Conservation (phyloP, 2,113 vertebrate species). For the Salvelinus sp. region DNA sequence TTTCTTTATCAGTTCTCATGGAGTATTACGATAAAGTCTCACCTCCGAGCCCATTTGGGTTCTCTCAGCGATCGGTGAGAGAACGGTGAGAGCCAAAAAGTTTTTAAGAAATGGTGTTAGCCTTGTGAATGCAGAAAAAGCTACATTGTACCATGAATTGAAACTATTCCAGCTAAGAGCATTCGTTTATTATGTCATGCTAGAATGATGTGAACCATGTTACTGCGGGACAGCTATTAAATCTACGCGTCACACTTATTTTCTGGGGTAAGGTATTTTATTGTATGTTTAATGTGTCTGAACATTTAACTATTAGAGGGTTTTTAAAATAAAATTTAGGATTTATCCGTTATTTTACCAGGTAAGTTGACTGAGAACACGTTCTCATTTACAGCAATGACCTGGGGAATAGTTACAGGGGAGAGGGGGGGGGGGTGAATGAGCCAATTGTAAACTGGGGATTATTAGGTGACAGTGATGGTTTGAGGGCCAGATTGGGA, state of each 20-base stretch:
- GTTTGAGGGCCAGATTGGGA: no score
- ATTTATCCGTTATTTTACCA: no score
- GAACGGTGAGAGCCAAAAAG: neutral
- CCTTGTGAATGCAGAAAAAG: neutral
- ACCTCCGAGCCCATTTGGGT: neutral
- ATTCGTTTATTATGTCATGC: neutral
- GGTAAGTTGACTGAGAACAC: no score
- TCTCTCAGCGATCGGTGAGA: neutral
- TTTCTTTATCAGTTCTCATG: constrained; percentile 42
- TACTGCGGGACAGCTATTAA: neutral
- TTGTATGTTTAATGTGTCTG: neutral
- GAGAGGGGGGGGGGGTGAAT: no score
- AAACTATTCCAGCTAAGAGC: neutral
- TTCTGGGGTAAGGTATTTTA: neutral
- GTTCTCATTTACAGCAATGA: no score
- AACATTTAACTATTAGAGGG: neutral
- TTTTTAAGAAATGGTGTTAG: neutral
- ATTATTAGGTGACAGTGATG: no score
- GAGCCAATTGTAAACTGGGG: no score
- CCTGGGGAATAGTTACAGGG: no score
- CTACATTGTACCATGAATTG: neutral
- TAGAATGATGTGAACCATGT: neutral
- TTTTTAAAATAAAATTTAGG: no score
- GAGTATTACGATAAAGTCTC: constrained; percentile 29
- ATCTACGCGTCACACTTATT: neutral